Conservation (phyloP, 2,888 invertebrate genomes). For the Gibbula magus region DNA sequence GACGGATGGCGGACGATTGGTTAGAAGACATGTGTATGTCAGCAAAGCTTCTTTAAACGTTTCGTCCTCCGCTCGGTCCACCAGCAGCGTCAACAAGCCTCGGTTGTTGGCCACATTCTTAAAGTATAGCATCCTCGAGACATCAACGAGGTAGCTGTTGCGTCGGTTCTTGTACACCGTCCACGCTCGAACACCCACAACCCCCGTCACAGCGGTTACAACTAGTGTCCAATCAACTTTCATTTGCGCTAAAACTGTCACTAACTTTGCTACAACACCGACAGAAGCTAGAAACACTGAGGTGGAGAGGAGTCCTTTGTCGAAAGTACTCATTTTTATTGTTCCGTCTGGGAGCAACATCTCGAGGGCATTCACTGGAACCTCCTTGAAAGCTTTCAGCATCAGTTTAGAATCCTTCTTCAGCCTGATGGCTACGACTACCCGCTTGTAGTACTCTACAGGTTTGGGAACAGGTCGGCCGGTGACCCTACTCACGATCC, state of each 20-base stretch:
- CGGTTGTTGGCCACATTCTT: slow-evolving; percentile 74
- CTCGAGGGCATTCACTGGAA: slow-evolving; percentile 68
- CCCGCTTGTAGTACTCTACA: slow-evolving; percentile 69
- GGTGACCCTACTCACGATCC: slow-evolving; percentile 33
- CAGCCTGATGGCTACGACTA: slow-evolving; percentile 70
- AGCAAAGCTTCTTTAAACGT: slow-evolving; percentile 72
- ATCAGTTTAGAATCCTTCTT: slow-evolving; percentile 72
- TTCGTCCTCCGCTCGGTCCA: slow-evolving; percentile 74
- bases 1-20: slow-evolving; percentile 55
- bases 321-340: slow-evolving; percentile 62
- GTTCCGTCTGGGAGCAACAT: slow-evolving; percentile 71
- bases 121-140: slow-evolving; percentile 69
- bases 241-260: slow-evolving; percentile 60
- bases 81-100: slow-evolving; percentile 69
- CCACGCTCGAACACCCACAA: slow-evolving; percentile 57
- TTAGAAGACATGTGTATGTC: slow-evolving; percentile 69
- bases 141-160: slow-evolving; percentile 66
- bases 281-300: slow-evolving; percentile 52
- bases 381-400: slow-evolving; percentile 73
- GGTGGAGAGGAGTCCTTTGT: slow-evolving; percentile 60
- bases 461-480: slow-evolving; percentile 44
- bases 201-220: slow-evolving; percentile 58
- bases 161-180: slow-evolving; percentile 65
- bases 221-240: slow-evolving; percentile 62
- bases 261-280: slow-evolving; percentile 66